Percentiles rank a stretch among this genome's conserved stretches.
Conservation (phyloP, 2,888 invertebrate species). For the Lasioglossum villosulum region DNA sequence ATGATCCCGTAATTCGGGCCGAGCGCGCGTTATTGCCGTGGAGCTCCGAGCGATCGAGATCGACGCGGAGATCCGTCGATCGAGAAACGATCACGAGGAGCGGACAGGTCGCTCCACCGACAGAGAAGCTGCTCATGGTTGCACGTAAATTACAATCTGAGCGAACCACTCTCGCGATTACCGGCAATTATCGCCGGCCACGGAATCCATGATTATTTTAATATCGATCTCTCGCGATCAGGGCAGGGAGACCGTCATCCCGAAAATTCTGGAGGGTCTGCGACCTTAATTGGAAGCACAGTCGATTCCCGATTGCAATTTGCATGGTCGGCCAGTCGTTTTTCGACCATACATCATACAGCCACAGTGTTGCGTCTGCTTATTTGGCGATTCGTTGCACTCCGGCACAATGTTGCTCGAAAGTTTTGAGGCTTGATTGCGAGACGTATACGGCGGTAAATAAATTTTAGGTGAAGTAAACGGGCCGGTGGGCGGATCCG, state of each 20-base stretch:
- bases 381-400: not conserved
- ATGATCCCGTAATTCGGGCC: conserved; percentile 74
- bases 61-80: not conserved
- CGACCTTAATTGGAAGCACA: conserved; percentile 17
- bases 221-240: conserved; percentile 24
- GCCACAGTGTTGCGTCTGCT: not conserved
- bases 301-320: not conserved
- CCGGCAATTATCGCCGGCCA: conserved; percentile 39
- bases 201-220: conserved; percentile 46
- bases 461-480: not conserved
- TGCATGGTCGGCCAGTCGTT: not conserved
- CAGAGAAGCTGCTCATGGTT: conserved; percentile 23
- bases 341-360: not conserved
- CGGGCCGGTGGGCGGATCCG: not conserved
- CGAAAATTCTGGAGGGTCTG: conserved; percentile 5
- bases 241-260: not conserved
- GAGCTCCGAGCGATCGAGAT: conserved; percentile 25
- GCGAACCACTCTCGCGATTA: conserved; percentile 17
- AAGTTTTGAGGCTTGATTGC: not conserved
- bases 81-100: conserved; percentile 35
- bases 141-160: conserved; percentile 35
- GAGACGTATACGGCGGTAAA: not conserved
- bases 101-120: conserved; percentile 22
- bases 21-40: conserved; percentile 59
- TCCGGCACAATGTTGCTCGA: not conserved